Base-by-base conservation (phyloP, 2,888 invertebrate species). In the Lacanobia wlatinum region DNA sequence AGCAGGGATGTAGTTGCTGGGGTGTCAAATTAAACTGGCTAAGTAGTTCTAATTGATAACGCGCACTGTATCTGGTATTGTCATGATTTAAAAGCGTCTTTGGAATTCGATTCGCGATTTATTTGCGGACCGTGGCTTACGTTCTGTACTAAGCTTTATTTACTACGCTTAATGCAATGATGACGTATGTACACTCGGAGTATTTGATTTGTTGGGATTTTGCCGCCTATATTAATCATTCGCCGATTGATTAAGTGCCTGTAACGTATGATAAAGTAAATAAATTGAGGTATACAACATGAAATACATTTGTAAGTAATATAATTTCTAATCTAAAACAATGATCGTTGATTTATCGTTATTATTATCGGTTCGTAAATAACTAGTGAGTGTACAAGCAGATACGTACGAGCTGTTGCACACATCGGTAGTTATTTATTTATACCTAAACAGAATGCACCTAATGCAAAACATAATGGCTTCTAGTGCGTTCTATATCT, bases 31-130 rank as follows among this genome's bases (percentile, higher is more conserved):
- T 77, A 76, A 68, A 50, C 61, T 85, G 78, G 87, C 78, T 86
- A 89, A 89, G 90, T 90, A 90, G 90, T 90, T 91, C 91, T 94
- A 94, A 94, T 94, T 94, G 94, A 94, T 94, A 93, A 93, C 90
- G 90, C 88, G 91, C 87, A 89, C 90, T 92, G 92, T 94, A 94
- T 93, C 94, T 93, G 91, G 91, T 91, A 92, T 90, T 92, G 92
- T 89, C 91, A 91, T 95, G 94, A 95, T 94, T 95, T 94, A 94
- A 89, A 87, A 83, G 85, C 89, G 90, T 90, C 90, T 92, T 91
- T 88, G 90, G 92, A 90, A 92, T 92, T 90, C 90, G 88, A 91
- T 88, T 86, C 74, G 84, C 87, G 89, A 93, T 93, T 94, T 93
- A 94, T 92, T 85, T 83, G 82, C 82, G 87, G 88, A 84, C 88